Percentiles rank a stretch among this genome's conserved stretches.
Conservation (phyloP, 1,140 invertebrate species). For the Achatina immaculata region DNA sequence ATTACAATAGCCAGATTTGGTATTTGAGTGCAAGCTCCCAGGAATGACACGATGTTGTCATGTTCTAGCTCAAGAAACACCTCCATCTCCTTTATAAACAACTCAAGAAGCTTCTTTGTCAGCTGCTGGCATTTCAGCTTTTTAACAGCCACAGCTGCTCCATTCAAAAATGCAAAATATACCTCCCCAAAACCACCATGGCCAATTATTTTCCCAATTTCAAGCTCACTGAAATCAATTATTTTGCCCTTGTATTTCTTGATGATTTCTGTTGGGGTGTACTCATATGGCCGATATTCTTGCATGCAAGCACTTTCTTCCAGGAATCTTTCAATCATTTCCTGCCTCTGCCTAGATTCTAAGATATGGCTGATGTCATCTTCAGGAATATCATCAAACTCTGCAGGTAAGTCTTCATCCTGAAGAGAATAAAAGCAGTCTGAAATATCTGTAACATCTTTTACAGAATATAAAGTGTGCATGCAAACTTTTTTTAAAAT, state of each 20-base stretch:
- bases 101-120: slow-evolving; percentile 35
- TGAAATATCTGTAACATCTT: too few relatives aligned
- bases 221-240: slow-evolving; percentile 43
- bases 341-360: not conserved
- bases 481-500: too few relatives aligned
- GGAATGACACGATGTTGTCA: slow-evolving; percentile 48
- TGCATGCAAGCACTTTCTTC: not conserved
- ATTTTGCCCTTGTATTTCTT: not conserved
- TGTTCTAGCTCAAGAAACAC: slow-evolving; percentile 44
- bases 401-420: not conserved
- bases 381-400: not conserved
- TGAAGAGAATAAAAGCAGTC: not conserved
- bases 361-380: not conserved
- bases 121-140: slow-evolving; percentile 41
- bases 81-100: slow-evolving; percentile 45
- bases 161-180: slow-evolving; percentile 43
- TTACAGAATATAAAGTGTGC: too few relatives aligned
- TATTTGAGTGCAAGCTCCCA: slow-evolving; percentile 43
- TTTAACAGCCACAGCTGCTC: slow-evolving; percentile 49
- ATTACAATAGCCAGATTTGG: slow-evolving; percentile 52
- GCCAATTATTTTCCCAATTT: slow-evolving; percentile 45
- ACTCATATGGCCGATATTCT: not conserved
- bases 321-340: not conserved
- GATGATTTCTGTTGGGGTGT: not conserved
- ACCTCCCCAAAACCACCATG: slow-evolving; percentile 48